These are phyloP conservation scores for Cossypha heuglini DNA, from an alignment of 2,797 vertebrate genomes.

Conservation along the genomic window DNA sequence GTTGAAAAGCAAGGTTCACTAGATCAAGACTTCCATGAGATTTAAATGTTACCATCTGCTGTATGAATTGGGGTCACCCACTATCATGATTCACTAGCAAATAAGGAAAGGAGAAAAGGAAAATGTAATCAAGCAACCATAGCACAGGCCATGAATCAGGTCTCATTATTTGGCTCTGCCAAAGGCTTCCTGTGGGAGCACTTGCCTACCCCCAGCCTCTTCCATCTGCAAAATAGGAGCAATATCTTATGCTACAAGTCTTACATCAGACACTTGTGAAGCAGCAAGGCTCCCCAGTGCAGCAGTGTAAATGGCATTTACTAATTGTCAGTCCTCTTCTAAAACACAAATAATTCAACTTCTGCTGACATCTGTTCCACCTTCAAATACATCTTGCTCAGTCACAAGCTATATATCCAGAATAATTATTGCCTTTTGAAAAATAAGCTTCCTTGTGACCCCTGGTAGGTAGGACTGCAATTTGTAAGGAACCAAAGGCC, in stretches of 20 bases:
- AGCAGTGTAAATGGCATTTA: neutral
- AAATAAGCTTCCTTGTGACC: neutral
- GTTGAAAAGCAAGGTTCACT: neutral
- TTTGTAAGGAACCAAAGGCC: neutral
- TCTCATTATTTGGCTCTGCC: neutral
- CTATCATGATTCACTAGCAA: constrained; percentile 23
- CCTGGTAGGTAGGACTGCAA: neutral
- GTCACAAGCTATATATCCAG: neutral
- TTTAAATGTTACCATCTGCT: constrained; percentile 45
- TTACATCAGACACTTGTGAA: neutral
- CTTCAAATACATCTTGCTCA: neutral
- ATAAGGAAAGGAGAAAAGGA: neutral
- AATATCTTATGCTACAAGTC: neutral
- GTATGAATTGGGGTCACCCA: neutral
- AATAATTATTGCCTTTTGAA: neutral
- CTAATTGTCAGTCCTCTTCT: neutral
- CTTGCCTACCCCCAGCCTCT: neutral
- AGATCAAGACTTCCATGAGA: neutral
- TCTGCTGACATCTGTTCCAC: neutral
- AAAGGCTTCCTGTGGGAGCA: constrained; percentile 18
- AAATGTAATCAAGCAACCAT: constrained; percentile 17
- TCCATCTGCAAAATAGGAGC: neutral
- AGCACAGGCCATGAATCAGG: constrained; percentile 26
- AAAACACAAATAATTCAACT: neutral
- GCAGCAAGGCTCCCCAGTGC: neutral